Conservation (phyloP, 2,888 invertebrate species). For the Melinopterus prodromus region DNA sequence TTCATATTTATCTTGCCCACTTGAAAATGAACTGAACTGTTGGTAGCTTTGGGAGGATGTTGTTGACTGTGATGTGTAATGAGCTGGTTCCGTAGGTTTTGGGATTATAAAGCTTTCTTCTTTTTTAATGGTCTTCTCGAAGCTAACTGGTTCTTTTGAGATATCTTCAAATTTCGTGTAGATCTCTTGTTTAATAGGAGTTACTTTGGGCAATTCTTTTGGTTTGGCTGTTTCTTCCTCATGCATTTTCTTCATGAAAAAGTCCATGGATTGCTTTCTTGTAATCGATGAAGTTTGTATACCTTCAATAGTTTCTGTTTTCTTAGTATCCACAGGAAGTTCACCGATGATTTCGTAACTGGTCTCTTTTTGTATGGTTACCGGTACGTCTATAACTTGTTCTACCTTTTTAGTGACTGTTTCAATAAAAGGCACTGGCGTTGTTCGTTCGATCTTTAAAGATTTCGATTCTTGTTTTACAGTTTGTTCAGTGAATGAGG, state of each 20-base stretch:
- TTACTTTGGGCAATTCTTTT: slow-evolving; percentile 54
- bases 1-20: slow-evolving; percentile 50
- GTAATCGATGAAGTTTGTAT: slow-evolving; percentile 69
- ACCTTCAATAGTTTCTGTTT: slow-evolving; percentile 49
- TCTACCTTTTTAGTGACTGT: slow-evolving; percentile 31
- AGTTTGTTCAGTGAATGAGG: slow-evolving; percentile 54
- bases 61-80: slow-evolving; percentile 30
- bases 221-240: slow-evolving; percentile 59
- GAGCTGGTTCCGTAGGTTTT: slow-evolving; percentile 33
- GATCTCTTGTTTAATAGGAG: slow-evolving; percentile 56
- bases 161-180: slow-evolving; percentile 60
- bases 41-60: slow-evolving; percentile 37
- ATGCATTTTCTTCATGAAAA: slow-evolving; percentile 71
- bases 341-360: slow-evolving; percentile 33
- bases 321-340: slow-evolving; percentile 36
- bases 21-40: slow-evolving; percentile 45
- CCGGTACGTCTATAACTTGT: slow-evolving; percentile 27
- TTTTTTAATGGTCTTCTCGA: slow-evolving; percentile 51
- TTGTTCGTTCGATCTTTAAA: slow-evolving; percentile 55
- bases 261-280: slow-evolving; percentile 71
- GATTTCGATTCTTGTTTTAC: slow-evolving; percentile 56
- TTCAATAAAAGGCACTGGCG: slow-evolving; percentile 42
- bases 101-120: slow-evolving; percentile 50
- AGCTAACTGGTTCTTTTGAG: slow-evolving; percentile 42
- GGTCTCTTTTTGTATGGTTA: slow-evolving; percentile 35